These are phyloP conservation scores for Nothura maculosa DNA, from an alignment of 2,797 vertebrate genomes.

Conservation along the genomic window DNA sequence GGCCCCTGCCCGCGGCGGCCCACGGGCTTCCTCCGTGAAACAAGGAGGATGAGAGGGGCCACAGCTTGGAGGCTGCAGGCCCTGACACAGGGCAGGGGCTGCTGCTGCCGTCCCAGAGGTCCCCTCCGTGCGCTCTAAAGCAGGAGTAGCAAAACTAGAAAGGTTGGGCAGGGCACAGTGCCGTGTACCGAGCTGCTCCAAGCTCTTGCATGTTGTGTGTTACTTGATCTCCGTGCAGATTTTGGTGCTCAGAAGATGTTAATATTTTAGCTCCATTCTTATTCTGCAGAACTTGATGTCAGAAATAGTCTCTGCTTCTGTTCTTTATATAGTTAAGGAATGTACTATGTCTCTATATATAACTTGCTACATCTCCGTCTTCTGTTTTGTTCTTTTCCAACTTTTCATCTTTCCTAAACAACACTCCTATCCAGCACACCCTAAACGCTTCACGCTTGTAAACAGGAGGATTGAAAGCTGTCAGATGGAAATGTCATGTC, in stretches of 20 bases:
- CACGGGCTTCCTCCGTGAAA: neutral
- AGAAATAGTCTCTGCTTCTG: neutral
- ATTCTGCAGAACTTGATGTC: accelerated
- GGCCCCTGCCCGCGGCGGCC: too few species aligned
- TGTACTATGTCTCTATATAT: neutral
- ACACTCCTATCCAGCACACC: neutral
- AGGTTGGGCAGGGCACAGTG: neutral
- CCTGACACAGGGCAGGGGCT: neutral
- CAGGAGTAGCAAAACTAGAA: neutral
- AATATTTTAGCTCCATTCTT: neutral
- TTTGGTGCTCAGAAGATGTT: neutral
- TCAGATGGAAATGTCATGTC: slow-evolving; percentile 79
- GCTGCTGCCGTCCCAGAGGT: neutral
- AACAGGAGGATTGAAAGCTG: slow-evolving; percentile 77
- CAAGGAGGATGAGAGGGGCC: neutral
- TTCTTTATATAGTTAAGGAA: neutral
- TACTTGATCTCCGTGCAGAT: accelerated
- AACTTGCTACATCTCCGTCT: neutral
- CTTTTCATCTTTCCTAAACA: neutral
- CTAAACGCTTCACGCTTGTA: slow-evolving; percentile 57
- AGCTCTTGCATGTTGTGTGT: accelerated
- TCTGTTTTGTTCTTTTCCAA: neutral
- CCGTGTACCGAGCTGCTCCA: too few species aligned
- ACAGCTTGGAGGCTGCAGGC: neutral
- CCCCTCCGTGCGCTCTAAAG: neutral